Evolutionary conservation across 37 sponge, comb jelly and placozoan genomes (phyloP).

Genomic region (Lycopodina hypogea): DNA sequence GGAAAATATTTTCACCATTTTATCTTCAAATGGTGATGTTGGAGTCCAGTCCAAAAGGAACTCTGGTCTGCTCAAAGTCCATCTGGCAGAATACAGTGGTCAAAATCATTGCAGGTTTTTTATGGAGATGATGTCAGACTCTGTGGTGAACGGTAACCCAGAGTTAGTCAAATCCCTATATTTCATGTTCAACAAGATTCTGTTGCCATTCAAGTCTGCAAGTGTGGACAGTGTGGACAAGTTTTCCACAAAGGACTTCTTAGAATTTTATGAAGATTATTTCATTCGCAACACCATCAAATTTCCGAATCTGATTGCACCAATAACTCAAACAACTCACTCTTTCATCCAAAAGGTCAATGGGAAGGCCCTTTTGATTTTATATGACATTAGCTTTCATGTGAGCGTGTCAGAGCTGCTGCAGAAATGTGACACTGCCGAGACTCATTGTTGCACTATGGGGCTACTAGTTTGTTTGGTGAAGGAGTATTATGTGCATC

Average conservation of each 20-base stretch:
- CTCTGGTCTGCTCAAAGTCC: not conserved
- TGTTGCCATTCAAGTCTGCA: not conserved
- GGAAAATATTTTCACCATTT: not conserved
- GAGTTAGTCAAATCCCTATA: slow-evolving; percentile 35
- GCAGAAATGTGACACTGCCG: not conserved
- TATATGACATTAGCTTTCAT: slow-evolving; percentile 28
- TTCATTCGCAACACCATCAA: slow-evolving; percentile 34
- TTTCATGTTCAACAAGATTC: slow-evolving; percentile 27
- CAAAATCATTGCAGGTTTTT: slow-evolving; percentile 38
- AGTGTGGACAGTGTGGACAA: not conserved
- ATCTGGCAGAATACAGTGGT: slow-evolving; percentile 2
- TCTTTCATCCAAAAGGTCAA: slow-evolving; percentile 22
- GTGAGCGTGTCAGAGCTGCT: slow-evolving; percentile 13
- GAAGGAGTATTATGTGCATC: slow-evolving; percentile 23
- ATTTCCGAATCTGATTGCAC: slow-evolving; percentile 16
- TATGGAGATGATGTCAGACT: slow-evolving; percentile 41
- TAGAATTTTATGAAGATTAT: slow-evolving; percentile 12
- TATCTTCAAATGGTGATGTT: not conserved
- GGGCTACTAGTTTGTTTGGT: slow-evolving; percentile 36
- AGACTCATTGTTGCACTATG: not conserved
- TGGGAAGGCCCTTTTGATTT: slow-evolving; percentile 11
- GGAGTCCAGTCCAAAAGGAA: not conserved
- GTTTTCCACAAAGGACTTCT: slow-evolving; percentile 22
- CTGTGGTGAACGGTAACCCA: slow-evolving; percentile 5
- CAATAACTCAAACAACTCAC: slow-evolving; percentile 20